These are phyloP conservation scores for Diadromus collaris DNA, from an alignment of 2,888 invertebrate species.

Conservation along the genomic window DNA sequence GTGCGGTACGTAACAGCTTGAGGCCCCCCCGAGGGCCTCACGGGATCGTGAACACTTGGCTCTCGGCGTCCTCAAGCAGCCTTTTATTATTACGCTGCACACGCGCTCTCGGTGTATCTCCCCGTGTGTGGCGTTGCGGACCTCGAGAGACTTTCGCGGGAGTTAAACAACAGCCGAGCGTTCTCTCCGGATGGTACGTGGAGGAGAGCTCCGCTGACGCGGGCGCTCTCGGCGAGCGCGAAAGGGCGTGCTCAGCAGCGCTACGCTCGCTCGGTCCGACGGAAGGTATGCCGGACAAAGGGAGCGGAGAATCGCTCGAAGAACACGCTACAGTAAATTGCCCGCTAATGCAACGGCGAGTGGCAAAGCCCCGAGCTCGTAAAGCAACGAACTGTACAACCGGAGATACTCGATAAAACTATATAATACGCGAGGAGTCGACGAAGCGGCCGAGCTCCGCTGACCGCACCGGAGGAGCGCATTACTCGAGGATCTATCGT, in stretches of 20 bases:
- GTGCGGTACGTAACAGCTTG: slow-evolving; percentile 45
- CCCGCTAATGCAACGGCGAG: slow-evolving; percentile 1
- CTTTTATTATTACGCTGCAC: slow-evolving; percentile 51
- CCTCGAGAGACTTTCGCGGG: slow-evolving; percentile 27
- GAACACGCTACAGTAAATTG: slow-evolving; percentile 32
- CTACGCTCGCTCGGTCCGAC: slow-evolving; percentile 28
- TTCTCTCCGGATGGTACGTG: slow-evolving; percentile 28
- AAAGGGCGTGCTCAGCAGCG: slow-evolving; percentile 46
- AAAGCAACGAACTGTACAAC: slow-evolving; percentile 35
- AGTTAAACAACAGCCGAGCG: slow-evolving; percentile 6
- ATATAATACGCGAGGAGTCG: background rate
- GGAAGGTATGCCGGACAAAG: slow-evolving; percentile 56
- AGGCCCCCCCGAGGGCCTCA: slow-evolving; percentile 46
- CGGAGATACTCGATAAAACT: slow-evolving; percentile 45
- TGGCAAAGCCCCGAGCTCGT: slow-evolving; percentile 28
- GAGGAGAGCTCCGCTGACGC: background rate
- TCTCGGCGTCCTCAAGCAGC: slow-evolving; percentile 15
- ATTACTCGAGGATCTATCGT: background rate
- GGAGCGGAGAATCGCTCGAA: slow-evolving; percentile 49
- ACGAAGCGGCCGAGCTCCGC: background rate
- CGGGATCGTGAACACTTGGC: slow-evolving; percentile 33
- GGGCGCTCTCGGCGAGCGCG: slow-evolving; percentile 22
- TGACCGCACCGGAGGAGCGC: background rate
- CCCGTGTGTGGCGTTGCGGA: background rate
- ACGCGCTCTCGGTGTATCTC: slow-evolving; percentile 9